Evolutionary conservation across 2,797 vertebrate genomes (phyloP).

Genomic region (Peromyscus nudipes): DNA sequence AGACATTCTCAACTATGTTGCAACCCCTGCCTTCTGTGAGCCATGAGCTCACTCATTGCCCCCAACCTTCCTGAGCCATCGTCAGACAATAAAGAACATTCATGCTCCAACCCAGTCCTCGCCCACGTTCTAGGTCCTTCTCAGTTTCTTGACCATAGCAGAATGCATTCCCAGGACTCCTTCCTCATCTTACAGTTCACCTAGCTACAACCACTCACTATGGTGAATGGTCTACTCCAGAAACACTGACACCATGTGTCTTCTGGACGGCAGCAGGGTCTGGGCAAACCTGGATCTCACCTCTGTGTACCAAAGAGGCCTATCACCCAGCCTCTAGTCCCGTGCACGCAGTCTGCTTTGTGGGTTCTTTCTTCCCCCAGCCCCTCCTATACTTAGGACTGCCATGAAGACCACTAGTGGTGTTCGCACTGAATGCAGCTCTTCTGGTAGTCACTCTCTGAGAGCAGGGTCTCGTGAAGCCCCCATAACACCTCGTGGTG

Average conservation of each 20-base stretch:
- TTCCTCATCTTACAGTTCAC: fast-evolving
- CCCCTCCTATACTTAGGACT: fast-evolving
- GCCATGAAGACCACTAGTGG: not conserved
- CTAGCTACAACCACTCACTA: not conserved
- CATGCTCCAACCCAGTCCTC: not conserved
- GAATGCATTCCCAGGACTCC: fast-evolving
- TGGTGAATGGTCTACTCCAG: fast-evolving
- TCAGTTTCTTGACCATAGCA: fast-evolving
- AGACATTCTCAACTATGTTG: not conserved
- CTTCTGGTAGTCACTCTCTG: not conserved
- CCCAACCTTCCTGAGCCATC: not conserved
- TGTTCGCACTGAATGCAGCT: not conserved
- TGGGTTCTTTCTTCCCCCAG: not conserved
- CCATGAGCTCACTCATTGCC: not conserved
- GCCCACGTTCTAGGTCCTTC: not conserved
- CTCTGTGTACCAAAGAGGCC: not conserved
- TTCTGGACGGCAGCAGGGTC: fast-evolving
- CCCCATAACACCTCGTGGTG: too few relatives aligned
- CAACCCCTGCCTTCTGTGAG: fast-evolving
- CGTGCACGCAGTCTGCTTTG: not conserved
- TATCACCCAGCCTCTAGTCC: not conserved
- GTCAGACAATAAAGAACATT: fast-evolving
- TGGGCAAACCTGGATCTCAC: fast-evolving
- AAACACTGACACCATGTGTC: fast-evolving
- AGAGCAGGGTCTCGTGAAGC: too few relatives aligned